These are phyloP conservation scores for Drosophila subobscura DNA, from an alignment of 1,140 invertebrate genomes.

Conservation along the genomic window DNA sequence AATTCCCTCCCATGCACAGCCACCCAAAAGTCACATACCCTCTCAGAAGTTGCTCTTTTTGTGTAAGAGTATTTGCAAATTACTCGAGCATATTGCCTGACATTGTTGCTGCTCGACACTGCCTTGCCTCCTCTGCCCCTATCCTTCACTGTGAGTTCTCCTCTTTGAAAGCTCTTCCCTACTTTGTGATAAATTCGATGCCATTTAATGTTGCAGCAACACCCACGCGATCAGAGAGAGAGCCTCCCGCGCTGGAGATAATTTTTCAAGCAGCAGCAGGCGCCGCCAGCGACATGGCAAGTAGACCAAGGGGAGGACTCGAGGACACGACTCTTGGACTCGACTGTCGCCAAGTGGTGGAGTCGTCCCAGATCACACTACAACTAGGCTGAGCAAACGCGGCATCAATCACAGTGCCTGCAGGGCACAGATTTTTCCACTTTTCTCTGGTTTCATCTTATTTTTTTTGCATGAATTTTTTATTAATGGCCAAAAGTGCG, in stretches of 20 bases:
- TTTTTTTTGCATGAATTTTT: conserved; percentile 33
- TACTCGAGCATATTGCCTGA: conserved; percentile 48
- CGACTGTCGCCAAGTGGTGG: background rate
- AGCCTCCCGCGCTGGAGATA: conserved; percentile 32
- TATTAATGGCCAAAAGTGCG: conserved; percentile 38
- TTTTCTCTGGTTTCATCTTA: background rate
- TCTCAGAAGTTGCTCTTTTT: background rate
- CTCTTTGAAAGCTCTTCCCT: conserved; percentile 3
- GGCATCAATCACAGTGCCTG: conserved; percentile 56
- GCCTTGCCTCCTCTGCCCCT: conserved; percentile 17
- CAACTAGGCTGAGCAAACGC: background rate
- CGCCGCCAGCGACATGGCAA: conserved; percentile 27
- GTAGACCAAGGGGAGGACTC: background rate
- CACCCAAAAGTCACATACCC: background rate
- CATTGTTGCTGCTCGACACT: conserved; percentile 30
- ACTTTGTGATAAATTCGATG: conserved; percentile 71
- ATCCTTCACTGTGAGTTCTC: background rate
- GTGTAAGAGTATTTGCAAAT: conserved; percentile 54
- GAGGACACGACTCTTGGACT: too few species aligned
- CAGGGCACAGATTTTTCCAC: conserved; percentile 34
- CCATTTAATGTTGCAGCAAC: conserved; percentile 69
- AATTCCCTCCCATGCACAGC: background rate
- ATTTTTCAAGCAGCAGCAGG: conserved; percentile 60
- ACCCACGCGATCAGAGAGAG: conserved; percentile 61
- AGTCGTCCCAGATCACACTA: conserved; percentile 29